Base-by-base conservation (phyloP, 2,888 invertebrate species). In the Temnothorax unifasciatus region DNA sequence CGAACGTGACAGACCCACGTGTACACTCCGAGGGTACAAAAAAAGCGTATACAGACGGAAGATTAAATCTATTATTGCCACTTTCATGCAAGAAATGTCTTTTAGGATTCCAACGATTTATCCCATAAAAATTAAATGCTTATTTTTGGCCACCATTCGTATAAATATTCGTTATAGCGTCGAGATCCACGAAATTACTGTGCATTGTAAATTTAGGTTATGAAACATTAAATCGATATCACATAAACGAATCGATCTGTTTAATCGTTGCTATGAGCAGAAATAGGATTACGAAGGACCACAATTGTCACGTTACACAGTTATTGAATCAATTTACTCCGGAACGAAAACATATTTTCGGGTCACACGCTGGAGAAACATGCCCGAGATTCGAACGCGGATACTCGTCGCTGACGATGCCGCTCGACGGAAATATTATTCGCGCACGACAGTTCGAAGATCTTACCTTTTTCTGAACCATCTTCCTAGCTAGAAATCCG, bases 391-490 rank as follows among this genome's bases (percentile, higher is more conserved):
- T 59, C 47, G 18, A 63, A 44, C 15, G 3, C 52, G 13, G 13
- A 52, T 77, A 74, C 25, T 59, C 38, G 47, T 54, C 18, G 29
- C 13, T 13, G 15, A 34, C 38, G 11, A 77, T 5, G 15, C 9
- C 52, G 69, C 41, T 54, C n/a, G 29, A 38, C 5, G 59, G 79
- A 92, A 91, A 92, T 93, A 92, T 88, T 85, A 38, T 25, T 82
- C 47, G 59, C 63, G 61, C 44, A 21, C 13, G 61, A 52, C 64
- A 82, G 52, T 69, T 54, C 1, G 71, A 50, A 75, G 47, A 68
- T 77, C 87, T 88, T 92, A 94, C 94, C 93, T 94, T 94, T 84
- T 94, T 94, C 82, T 94, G 93, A 47, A 94, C 94, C 94, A 94
- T 94, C 75, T 90, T 93, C 89, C 38, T 68, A 81, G 66, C 5